phyloP scores from a whole-genome alignment of 2,888 invertebrate genomes.

The Clanis bilineata region DNA sequence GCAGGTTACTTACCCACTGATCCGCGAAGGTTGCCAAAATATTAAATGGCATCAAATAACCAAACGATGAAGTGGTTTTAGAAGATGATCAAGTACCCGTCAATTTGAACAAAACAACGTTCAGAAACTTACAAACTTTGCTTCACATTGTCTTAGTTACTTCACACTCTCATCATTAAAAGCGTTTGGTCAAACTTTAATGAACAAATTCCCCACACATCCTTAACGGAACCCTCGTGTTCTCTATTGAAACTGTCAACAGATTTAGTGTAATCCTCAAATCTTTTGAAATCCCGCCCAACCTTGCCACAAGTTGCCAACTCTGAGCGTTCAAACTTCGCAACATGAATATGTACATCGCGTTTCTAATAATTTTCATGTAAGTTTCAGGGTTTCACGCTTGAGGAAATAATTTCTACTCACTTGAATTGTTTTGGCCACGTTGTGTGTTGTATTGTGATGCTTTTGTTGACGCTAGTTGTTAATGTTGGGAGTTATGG shows the following conservation, averaged over 20 bases:
- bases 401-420: constrained; percentile 17
- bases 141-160: background rate
- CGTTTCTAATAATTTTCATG: constrained; percentile 14
- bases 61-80: no score
- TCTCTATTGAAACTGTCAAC: constrained; percentile 6
- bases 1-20: no score
- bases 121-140: background rate
- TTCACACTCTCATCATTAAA: background rate
- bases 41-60: no score
- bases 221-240: background rate
- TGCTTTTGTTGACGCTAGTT: background rate
- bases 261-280: constrained; percentile 11
- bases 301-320: background rate
- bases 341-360: constrained; percentile 14
- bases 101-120: background rate
- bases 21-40: no score
- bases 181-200: background rate
- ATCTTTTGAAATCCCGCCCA: constrained; percentile 8
- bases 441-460: background rate
- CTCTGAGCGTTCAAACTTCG: constrained; percentile 14
- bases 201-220: background rate
- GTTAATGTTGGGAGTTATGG: background rate
- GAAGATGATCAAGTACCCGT: background rate
- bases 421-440: constrained; percentile 10
- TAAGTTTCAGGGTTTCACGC: constrained; percentile 18